Percentiles rank a stretch among this genome's conserved stretches.
These are phyloP conservation scores for Busseola fusca DNA, from an alignment of 2,888 invertebrate genomes.

Conservation along the genomic window DNA sequence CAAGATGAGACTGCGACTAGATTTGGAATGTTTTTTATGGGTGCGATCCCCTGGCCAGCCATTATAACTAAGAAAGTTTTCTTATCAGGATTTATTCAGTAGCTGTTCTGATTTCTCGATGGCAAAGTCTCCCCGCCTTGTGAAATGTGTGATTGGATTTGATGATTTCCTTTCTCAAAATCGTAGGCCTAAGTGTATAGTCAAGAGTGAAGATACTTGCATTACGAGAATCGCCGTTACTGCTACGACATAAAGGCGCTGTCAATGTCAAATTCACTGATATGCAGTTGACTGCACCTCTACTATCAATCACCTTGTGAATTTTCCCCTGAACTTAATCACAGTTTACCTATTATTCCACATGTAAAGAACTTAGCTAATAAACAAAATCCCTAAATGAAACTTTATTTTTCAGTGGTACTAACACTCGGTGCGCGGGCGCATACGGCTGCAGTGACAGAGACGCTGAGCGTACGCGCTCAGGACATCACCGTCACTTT, in stretches of 20 bases:
- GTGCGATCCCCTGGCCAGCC: neutral
- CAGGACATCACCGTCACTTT: conserved; percentile 76
- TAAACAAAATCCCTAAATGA: neutral
- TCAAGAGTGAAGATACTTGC: neutral
- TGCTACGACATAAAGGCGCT: neutral
- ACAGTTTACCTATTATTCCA: neutral
- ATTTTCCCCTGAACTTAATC: neutral
- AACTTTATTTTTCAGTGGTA: conserved; percentile 65
- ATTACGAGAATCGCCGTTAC: neutral
- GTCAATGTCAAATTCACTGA: neutral
- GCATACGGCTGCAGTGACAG: conserved; percentile 63
- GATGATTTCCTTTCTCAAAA: neutral
- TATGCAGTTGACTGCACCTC: neutral
- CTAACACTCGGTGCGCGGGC: conserved; percentile 73
- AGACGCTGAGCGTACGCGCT: conserved; percentile 62
- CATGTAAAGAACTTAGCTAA: neutral
- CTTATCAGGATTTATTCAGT: neutral
- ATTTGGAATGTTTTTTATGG: too few relatives aligned
- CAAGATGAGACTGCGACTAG: too few relatives aligned
- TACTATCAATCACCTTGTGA: too few relatives aligned
- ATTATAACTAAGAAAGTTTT: neutral
- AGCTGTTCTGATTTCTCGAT: too few relatives aligned
- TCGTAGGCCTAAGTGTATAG: neutral
- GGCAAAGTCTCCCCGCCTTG: neutral
- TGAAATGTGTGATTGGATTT: neutral